phyloP scores from a whole-genome alignment of 2,113 vertebrate genomes.

The Holacanthus passer region DNA sequence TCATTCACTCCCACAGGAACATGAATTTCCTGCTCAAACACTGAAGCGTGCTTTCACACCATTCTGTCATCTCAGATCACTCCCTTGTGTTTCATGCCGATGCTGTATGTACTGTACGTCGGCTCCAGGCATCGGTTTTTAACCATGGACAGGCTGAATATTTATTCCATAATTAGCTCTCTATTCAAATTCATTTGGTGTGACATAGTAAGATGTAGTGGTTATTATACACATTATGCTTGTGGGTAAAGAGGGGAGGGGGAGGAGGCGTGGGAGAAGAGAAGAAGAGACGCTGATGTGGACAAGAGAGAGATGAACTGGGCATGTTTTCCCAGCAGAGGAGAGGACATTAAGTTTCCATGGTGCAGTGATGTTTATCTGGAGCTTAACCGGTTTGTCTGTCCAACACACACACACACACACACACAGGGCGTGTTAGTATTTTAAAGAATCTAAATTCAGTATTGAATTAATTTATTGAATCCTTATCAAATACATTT shows the following conservation, averaged over 20 bases:
- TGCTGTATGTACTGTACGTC: background rate
- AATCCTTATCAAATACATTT: background rate
- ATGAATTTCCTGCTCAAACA: background rate
- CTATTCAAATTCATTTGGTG: slow-evolving; percentile 16
- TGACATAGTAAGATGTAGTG: background rate
- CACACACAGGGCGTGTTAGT: background rate
- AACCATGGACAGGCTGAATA: background rate
- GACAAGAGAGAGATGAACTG: background rate
- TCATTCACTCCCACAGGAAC: background rate
- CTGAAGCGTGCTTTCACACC: background rate
- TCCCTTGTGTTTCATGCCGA: background rate
- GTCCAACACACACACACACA: background rate
- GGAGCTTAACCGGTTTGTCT: background rate
- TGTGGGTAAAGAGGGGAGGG: background rate
- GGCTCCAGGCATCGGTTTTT: background rate
- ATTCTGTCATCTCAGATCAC: background rate
- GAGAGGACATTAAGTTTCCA: slow-evolving; percentile 2
- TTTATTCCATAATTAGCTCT: background rate
- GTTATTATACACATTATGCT: background rate
- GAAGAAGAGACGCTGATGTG: background rate
- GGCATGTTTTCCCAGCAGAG: slow-evolving; percentile 1
- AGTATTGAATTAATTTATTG: too few relatives aligned
- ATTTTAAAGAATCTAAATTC: background rate
- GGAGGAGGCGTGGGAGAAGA: background rate
- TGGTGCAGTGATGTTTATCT: background rate